Percentiles rank a stretch among this genome's conserved stretches.
phyloP scores from a whole-genome alignment of 2,113 vertebrate species.

The Burhinus bistriatus region DNA sequence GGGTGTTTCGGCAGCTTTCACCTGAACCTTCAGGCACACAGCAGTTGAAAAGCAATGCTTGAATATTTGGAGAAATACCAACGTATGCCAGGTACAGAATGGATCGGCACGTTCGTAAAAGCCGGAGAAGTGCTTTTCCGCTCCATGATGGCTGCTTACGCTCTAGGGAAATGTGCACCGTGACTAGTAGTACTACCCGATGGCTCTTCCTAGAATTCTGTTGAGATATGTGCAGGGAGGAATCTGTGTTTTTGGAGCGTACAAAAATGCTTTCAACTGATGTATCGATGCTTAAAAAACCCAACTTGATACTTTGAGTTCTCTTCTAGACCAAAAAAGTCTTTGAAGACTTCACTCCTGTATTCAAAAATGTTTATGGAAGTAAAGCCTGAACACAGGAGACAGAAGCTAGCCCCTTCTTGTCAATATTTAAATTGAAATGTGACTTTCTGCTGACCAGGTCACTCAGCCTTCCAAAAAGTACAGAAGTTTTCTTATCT shows the following conservation, averaged over 20 bases:
- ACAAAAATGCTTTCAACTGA: background rate
- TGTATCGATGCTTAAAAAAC: background rate
- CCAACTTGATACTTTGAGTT: background rate
- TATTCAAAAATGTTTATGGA: background rate
- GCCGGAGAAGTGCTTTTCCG: background rate
- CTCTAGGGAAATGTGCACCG: background rate
- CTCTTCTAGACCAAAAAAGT: background rate
- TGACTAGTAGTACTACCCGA: accelerated
- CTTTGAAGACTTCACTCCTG: background rate
- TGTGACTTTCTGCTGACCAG: background rate
- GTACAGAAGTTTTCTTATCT: background rate
- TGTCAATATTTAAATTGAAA: background rate
- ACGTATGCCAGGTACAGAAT: accelerated
- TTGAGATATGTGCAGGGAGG: background rate
- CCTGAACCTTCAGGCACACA: accelerated
- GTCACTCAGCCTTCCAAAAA: background rate
- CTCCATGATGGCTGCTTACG: background rate
- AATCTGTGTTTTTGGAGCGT: accelerated
- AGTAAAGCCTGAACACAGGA: background rate
- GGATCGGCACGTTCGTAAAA: accelerated
- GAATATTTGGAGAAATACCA: background rate
- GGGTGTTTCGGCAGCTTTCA: background rate
- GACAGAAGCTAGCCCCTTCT: background rate
- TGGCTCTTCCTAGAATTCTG: background rate
- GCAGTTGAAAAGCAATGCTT: background rate